Percentiles rank a stretch among this genome's conserved stretches.
Evolutionary conservation across 2,113 vertebrate species (phyloP).

Genomic region (Pedionomus torquatus): DNA sequence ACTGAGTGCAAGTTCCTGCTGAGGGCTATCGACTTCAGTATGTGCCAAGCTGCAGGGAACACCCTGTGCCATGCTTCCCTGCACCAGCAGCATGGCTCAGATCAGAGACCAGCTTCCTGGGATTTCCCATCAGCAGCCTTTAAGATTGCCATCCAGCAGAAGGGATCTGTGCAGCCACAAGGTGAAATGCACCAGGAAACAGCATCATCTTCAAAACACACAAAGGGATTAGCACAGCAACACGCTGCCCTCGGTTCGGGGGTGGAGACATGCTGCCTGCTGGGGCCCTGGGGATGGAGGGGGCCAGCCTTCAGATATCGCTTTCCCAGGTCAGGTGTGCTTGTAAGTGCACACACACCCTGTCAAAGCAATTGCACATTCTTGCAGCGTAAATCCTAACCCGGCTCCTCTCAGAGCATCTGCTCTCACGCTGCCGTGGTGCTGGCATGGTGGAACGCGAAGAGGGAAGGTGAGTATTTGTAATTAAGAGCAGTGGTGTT

Average conservation of each 20-base stretch:
- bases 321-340: not conserved
- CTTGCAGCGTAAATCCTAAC: not conserved
- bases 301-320: not conserved
- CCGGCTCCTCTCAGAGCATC: not conserved
- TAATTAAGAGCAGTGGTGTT: not conserved
- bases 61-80: not conserved
- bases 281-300: not conserved
- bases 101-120: constrained; percentile 21
- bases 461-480: not conserved
- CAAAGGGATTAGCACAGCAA: not conserved
- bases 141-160: not conserved
- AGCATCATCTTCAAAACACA: not conserved
- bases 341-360: accelerated
- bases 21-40: not conserved
- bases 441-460: not conserved
- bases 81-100: not conserved
- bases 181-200: not conserved
- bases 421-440: not conserved
- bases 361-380: not conserved
- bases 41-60: constrained; percentile 27
- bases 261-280: not conserved
- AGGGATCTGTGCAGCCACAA: not conserved
- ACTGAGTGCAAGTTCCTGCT: constrained; percentile 19
- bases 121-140: not conserved
- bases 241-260: not conserved